phyloP scores from a whole-genome alignment of 2,888 invertebrate genomes.

The Hoplodrina ambigua region DNA sequence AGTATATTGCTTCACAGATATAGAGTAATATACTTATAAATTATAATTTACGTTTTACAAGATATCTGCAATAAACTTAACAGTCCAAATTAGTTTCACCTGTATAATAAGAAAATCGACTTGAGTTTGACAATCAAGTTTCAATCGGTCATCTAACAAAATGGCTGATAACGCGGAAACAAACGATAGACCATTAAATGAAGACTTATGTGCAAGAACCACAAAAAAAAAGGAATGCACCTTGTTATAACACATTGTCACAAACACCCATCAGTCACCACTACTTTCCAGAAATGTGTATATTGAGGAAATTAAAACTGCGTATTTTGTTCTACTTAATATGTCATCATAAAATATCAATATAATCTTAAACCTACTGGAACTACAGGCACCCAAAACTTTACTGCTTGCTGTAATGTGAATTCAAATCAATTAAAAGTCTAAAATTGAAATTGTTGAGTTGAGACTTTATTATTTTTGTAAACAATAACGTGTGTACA shows the following conservation, averaged over 20 bases:
- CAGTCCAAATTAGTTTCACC: background rate
- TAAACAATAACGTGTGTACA: conserved; percentile 42
- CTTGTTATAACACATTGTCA: too few relatives aligned
- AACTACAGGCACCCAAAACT: conserved; percentile 1
- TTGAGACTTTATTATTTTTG: too few relatives aligned
- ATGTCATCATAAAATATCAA: background rate
- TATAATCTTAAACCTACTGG: background rate
- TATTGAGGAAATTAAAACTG: too few relatives aligned
- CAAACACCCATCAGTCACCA: too few relatives aligned
- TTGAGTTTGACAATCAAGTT: background rate
- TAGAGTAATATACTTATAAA: conserved; percentile 19
- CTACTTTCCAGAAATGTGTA: too few relatives aligned
- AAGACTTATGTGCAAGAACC: background rate
- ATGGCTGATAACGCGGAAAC: background rate
- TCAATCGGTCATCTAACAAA: background rate
- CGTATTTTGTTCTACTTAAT: too few relatives aligned
- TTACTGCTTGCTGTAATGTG: conserved; percentile 13
- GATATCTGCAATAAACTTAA: background rate
- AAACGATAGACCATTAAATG: background rate
- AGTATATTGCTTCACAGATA: background rate
- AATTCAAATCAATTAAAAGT: conserved; percentile 35
- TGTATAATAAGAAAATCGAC: background rate
- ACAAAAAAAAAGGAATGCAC: background rate
- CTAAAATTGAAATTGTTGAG: too few relatives aligned
- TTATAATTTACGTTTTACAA: conserved; percentile 12